Evolutionary conservation across 2,113 vertebrate species (phyloP), one percentile per base, ranked within the genome.

Genomic region (Neodon shergylaensis): DNA sequence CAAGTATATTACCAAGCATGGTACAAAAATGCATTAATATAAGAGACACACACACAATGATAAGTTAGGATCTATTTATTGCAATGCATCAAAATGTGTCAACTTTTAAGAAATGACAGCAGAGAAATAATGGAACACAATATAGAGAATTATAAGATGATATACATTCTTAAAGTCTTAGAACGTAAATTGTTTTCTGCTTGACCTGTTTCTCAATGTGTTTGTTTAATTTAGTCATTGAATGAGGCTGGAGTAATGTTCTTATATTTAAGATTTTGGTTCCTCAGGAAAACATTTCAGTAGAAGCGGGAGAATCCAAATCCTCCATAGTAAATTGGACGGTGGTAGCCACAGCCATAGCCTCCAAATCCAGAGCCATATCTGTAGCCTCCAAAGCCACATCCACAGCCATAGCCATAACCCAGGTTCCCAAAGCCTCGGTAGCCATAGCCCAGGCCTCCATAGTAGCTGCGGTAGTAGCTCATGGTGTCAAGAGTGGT

Each of bases 21-120:
- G 16, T 36, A 3, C 58, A 58, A 52, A 93, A 79, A 10, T 36
- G 33, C 61, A 85, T 31, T 74, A 66, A 58, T 49, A 63, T 26
- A 65, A 78, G 72, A 91, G 10, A 10, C 49, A 66, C 1, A 0
- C 14, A 17, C 54, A 14, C 19, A 65, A 5, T 78, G 52, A 39
- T 42, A 90, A 92, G 36, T 65, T 84, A 61, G 28, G 0, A 44
- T 33, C 58, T 58, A 5, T 95, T 91, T 97, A 95, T 96, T 96
- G n/a, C 2, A 81, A 76, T 65, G 10, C 4, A 76, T 81, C 61
- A 21, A 78, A 44, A 65, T 12, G 52, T 72, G 28, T 7, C 12
- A 90, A 94, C 58, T 76, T 36, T 68, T 83, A 88, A 28, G 22
- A 84, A 77, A 92, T 16, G 4, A 19, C 12, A 90, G 19, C 36